These are phyloP conservation scores for Ranitomeya imitator DNA, from an alignment of 2,113 vertebrate genomes.

Conservation along the genomic window DNA sequence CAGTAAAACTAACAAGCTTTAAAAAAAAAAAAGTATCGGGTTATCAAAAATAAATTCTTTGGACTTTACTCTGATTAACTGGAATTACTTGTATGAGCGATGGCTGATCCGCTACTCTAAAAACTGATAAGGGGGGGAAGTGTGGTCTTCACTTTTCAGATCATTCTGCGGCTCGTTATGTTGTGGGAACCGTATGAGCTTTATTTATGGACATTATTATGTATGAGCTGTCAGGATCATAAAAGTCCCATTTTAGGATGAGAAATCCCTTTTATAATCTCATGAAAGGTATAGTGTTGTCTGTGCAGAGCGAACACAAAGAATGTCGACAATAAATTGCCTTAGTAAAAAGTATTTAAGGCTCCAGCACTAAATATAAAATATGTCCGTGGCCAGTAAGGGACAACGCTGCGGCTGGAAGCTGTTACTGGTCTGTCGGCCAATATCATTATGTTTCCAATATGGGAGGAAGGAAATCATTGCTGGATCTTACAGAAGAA, in stretches of 20 bases:
- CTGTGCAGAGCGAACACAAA: not conserved
- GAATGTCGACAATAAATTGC: slow-evolving; percentile 33
- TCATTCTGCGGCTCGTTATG: slow-evolving; percentile 16
- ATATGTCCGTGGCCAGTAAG: not conserved
- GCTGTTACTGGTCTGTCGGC: not conserved
- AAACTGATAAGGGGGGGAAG: not conserved
- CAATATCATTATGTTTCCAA: not conserved
- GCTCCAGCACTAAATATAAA: not conserved
- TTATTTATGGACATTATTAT: slow-evolving; percentile 46
- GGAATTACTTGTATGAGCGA: not conserved
- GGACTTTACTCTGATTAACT: not conserved
- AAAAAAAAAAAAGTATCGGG: not conserved
- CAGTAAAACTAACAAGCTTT: not conserved
- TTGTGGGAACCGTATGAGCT: slow-evolving; percentile 1
- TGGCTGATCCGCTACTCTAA: not conserved
- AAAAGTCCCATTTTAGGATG: slow-evolving; percentile 54
- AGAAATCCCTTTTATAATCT: slow-evolving; percentile 50
- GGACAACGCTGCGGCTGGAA: not conserved
- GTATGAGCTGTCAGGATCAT: slow-evolving; percentile 40
- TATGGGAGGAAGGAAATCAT: not conserved
- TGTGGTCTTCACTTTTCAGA: not conserved
- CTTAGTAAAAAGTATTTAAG: slow-evolving; percentile 14
- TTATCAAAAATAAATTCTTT: not conserved
- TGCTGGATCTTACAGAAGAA: not conserved
- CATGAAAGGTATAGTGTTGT: slow-evolving; percentile 45